These are phyloP conservation scores for Troides helena DNA, from an alignment of 2,888 invertebrate species.

Conservation along the genomic window DNA sequence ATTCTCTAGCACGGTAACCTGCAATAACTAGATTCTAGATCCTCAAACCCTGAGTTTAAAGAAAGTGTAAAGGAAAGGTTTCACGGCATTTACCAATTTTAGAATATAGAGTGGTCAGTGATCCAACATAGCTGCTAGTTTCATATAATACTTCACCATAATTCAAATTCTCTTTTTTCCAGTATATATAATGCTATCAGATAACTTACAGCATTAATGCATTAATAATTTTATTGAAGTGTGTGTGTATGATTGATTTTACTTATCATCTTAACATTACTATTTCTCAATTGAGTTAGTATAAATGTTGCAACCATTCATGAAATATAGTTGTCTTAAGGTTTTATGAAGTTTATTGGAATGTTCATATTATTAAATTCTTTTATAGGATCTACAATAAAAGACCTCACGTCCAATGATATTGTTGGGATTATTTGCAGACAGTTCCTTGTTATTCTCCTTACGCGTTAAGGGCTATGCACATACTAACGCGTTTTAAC, in stretches of 20 bases:
- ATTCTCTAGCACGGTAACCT: background rate
- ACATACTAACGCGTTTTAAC: background rate
- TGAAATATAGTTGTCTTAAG: too few species aligned
- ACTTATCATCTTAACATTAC: too few species aligned
- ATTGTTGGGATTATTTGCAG: background rate
- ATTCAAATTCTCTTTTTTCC: background rate
- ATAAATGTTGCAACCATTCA: too few species aligned
- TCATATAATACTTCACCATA: background rate
- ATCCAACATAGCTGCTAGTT: background rate
- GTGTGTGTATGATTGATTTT: too few species aligned
- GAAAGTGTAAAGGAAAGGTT: background rate
- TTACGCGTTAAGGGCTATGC: background rate
- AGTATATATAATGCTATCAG: background rate
- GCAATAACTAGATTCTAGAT: background rate
- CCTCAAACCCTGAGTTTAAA: background rate
- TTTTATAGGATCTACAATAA: constrained; percentile 13
- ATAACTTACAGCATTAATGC: background rate
- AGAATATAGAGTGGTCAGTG: background rate
- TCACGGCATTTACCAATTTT: background rate
- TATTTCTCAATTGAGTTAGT: too few species aligned
- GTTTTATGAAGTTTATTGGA: constrained; percentile 2
- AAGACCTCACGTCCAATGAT: constrained; percentile 5
- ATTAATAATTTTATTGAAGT: too few species aligned
- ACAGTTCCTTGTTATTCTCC: background rate
- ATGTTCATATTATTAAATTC: constrained; percentile 1